Evolutionary conservation across 2,113 vertebrate species (phyloP).

Genomic region (Zootoca vivipara): DNA sequence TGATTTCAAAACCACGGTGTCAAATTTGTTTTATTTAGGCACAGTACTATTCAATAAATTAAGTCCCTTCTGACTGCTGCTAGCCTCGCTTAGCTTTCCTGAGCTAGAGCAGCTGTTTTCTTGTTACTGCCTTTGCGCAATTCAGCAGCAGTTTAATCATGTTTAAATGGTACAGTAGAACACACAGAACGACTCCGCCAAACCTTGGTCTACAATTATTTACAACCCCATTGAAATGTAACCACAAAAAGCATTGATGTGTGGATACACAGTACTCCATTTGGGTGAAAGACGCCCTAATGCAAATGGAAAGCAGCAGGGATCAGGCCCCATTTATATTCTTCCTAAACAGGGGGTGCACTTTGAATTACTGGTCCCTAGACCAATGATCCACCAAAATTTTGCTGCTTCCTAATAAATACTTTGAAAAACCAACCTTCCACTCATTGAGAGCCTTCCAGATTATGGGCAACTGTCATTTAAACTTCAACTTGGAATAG

Average conservation of each 20-base stretch:
- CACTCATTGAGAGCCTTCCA: not conserved
- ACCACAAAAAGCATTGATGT: conserved; percentile 15
- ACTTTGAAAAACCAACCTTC: not conserved
- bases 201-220: not conserved
- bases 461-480: not conserved
- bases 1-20: not conserved
- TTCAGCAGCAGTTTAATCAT: not conserved
- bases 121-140: not conserved
- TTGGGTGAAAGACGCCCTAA: conserved; percentile 38
- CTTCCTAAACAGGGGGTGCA: conserved; percentile 21
- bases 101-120: not conserved
- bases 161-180: not conserved
- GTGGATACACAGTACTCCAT: not conserved
- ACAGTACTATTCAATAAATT: not conserved
- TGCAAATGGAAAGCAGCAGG: conserved; percentile 20
- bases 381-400: not conserved
- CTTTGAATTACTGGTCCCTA: not conserved
- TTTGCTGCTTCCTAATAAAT: not conserved
- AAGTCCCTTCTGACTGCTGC: not conserved
- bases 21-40: not conserved
- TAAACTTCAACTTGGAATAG: not conserved
- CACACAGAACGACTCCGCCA: conserved; percentile 28
- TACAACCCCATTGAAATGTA: not conserved
- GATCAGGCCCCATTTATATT: not conserved
- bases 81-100: conserved; percentile 2